Conservation (phyloP, 1,140 invertebrate genomes). For the Uloborus diversus region DNA sequence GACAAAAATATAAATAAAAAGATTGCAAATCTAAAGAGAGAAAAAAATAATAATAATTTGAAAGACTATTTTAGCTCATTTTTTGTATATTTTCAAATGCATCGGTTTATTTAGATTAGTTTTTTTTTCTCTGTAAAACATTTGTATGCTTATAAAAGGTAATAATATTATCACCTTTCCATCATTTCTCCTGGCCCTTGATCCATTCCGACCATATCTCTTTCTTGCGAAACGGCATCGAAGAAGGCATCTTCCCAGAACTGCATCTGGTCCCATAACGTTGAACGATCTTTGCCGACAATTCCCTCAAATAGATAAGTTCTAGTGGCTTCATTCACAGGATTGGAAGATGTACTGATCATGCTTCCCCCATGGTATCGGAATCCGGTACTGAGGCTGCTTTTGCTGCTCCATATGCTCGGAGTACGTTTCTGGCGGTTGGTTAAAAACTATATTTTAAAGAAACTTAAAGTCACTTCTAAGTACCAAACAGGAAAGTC, state of each 20-base stretch:
- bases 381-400: constrained; percentile 85
- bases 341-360: constrained; percentile 80
- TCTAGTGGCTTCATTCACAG: constrained; percentile 83
- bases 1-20: no score
- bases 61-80: no score
- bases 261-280: constrained; percentile 99
- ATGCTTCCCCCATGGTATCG: constrained; percentile 88
- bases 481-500: no score
- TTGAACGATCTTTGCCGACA: constrained; percentile 76
- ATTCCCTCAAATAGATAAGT: constrained; percentile 91
- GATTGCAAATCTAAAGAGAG: no score
- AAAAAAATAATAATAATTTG: no score
- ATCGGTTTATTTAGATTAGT: no score
- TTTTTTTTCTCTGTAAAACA: no score
- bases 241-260: constrained; percentile 99
- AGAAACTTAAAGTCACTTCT: background rate
- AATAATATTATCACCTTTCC: no score
- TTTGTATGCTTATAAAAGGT: no score
- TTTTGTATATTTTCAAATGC: no score
- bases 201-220: constrained; percentile 99
- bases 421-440: constrained; percentile 75
- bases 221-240: constrained; percentile 97
- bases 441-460: constrained; percentile 43
- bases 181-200: constrained; percentile 99
- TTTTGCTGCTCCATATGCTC: constrained; percentile 92